Percentiles rank a stretch among this genome's conserved stretches.
phyloP scores from a whole-genome alignment of 2,113 vertebrate genomes.

The Grantiella picta region DNA sequence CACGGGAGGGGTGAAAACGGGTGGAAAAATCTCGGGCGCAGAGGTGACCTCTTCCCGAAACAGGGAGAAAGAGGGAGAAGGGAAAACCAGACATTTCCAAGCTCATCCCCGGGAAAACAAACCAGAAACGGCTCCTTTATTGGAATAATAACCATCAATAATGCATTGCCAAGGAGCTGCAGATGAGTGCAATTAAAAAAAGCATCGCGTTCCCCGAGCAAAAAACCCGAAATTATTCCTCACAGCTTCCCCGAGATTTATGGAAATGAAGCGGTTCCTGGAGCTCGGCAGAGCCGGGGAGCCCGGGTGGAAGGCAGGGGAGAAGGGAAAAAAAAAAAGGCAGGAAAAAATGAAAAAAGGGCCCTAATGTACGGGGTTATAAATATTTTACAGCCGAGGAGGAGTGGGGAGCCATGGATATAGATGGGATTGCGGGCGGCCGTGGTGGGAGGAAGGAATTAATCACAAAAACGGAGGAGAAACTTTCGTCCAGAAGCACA shows the following conservation, averaged over 20 bases:
- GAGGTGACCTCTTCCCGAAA: neutral
- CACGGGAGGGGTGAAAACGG: neutral
- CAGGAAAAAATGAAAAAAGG: too few species aligned
- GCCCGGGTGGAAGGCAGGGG: neutral
- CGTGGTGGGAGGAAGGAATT: slow-evolving; percentile 53
- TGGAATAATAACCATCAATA: slow-evolving; percentile 68
- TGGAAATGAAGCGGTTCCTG: slow-evolving; percentile 41
- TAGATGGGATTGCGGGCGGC: slow-evolving; percentile 10
- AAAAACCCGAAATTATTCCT: slow-evolving; percentile 54
- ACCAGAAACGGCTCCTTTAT: neutral
- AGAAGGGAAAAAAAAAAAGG: neutral
- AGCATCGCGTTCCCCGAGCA: slow-evolving; percentile 60
- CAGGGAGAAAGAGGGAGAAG: neutral
- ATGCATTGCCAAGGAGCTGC: slow-evolving; percentile 60
- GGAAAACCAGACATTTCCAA: neutral
- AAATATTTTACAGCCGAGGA: slow-evolving; percentile 56
- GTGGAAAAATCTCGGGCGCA: neutral
- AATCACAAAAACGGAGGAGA: slow-evolving; percentile 25
- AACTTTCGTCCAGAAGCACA: neutral
- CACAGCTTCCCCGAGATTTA: slow-evolving; percentile 44
- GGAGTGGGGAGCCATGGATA: slow-evolving; percentile 48
- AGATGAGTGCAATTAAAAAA: slow-evolving; percentile 74
- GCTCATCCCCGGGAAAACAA: neutral
- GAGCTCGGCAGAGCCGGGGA: neutral
- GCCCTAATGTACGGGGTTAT: slow-evolving; percentile 25